Evolutionary conservation across 2,888 invertebrate genomes (phyloP), one percentile per base, ranked within the genome.

Genomic region (Theodoxus fluviatilis): DNA sequence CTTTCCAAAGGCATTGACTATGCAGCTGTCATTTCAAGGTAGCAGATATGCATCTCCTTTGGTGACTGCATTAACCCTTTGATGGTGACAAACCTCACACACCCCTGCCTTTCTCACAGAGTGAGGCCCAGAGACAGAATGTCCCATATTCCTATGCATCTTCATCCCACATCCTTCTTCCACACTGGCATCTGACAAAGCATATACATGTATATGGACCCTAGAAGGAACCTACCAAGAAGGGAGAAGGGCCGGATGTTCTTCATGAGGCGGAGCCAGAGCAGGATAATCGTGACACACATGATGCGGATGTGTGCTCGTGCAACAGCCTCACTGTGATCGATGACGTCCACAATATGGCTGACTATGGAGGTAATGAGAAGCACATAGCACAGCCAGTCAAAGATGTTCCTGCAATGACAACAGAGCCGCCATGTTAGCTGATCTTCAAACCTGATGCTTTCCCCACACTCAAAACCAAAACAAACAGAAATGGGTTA

Each of bases 221-320:
- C n/a, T n/a, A 25, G 37, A 40, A 40, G n/a, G 37, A 9, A 69
- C 76, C 74, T 75, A 85, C 85, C 86, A 3, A 85, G 73, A 15
- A 79, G 67, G 22, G 83, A 68, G 76, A 85, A 86, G 2, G 84
- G 83, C 35, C 85, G 73, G 18, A 81, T 81, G 71, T 80, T 81
- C 73, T 86, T 86, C 83, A 86, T 81, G 18, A 86, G 78, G 37
- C 86, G 73, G 7, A 86, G 76, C 86, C 86, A 86, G 31, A 86
- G 75, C 37, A 86, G 74, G 43, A 86, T 83, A 65, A 86, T 81
- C 63, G 83, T 84, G 65, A 85, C 69, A 47, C 83, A 78, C 78
- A 84, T 83, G 49, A 86, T 74, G 18, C 85, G 80, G 57, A 86
- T 84, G 73, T 86, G 85, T 15, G 77, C 74, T 9, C 84, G 74